Percentiles rank a stretch among this genome's conserved stretches.
These are phyloP conservation scores for Heliothis subflexa DNA, from an alignment of 1,140 invertebrate genomes.

Conservation along the genomic window DNA sequence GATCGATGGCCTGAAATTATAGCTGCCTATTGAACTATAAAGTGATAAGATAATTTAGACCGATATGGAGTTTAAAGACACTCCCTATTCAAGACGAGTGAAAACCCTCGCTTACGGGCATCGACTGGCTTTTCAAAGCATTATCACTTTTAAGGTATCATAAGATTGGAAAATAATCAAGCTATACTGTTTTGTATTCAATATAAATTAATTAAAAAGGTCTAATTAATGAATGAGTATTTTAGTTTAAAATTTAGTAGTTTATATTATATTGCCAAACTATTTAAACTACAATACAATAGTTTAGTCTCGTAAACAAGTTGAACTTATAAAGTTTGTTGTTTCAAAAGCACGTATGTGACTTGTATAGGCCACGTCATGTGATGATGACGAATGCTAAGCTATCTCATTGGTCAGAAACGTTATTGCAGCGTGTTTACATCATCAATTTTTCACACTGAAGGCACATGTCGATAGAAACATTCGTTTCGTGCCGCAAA, in stretches of 20 bases:
- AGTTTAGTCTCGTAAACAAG: not conserved
- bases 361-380: constrained; percentile 44
- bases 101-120: not conserved
- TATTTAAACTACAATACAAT: too few species aligned
- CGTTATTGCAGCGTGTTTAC: constrained; percentile 35
- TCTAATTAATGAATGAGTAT: too few species aligned
- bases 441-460: constrained; percentile 42
- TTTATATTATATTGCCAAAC: not conserved
- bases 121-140: not conserved
- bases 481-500: constrained; percentile 20
- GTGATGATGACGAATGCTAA: constrained; percentile 55
- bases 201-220: too few species aligned
- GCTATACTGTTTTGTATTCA: not conserved
- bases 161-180: not conserved
- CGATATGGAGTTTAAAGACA: constrained; percentile 38
- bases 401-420: constrained; percentile 47
- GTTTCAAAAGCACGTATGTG: constrained; percentile 10
- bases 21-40: constrained; percentile 37
- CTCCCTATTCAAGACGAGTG: not conserved
- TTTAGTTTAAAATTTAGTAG: too few species aligned
- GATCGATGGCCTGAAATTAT: constrained; percentile 8
- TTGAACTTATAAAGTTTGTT: not conserved
- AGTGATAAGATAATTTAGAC: constrained; percentile 29
- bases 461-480: constrained; percentile 31
- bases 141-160: constrained; percentile 21